Percentiles rank a stretch among this genome's conserved stretches.
phyloP scores from a whole-genome alignment of 1,140 invertebrate genomes.

The Drosophila elegans region DNA sequence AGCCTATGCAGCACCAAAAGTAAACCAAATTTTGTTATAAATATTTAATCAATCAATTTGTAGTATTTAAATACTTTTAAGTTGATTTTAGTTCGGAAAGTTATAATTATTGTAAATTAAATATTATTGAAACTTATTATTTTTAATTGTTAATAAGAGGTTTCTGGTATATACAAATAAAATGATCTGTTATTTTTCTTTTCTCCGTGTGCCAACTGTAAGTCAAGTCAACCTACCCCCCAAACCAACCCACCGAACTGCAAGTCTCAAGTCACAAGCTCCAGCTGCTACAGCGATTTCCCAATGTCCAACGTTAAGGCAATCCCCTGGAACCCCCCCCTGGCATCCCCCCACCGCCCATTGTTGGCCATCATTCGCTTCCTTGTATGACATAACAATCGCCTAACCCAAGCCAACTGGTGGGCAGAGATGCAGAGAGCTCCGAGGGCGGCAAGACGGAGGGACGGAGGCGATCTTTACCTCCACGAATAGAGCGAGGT shows the following conservation, averaged over 20 bases:
- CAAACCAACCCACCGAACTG: not conserved
- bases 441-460: constrained; percentile 6
- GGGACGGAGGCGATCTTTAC: constrained; percentile 73
- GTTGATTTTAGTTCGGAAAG: too few species aligned
- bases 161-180: not conserved
- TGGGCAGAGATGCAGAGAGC: constrained; percentile 1
- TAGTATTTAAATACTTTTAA: too few species aligned
- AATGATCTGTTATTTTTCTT: not conserved
- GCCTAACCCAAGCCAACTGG: constrained; percentile 48
- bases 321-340: constrained; percentile 11
- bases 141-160: too few species aligned
- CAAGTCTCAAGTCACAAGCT: constrained; percentile 21
- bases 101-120: too few species aligned
- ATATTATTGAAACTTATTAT: too few species aligned
- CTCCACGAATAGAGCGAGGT: constrained; percentile 56
- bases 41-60: too few species aligned
- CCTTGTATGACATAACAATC: constrained; percentile 78
- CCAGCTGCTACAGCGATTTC: constrained; percentile 33
- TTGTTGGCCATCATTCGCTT: constrained; percentile 76
- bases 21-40: too few species aligned
- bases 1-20: too few species aligned
- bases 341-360: constrained; percentile 15
- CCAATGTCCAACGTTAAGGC: constrained; percentile 31
- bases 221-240: not conserved
- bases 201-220: not conserved